Base-by-base conservation (phyloP, 2,113 vertebrate genomes). In the Spheniscus mendiculus region DNA sequence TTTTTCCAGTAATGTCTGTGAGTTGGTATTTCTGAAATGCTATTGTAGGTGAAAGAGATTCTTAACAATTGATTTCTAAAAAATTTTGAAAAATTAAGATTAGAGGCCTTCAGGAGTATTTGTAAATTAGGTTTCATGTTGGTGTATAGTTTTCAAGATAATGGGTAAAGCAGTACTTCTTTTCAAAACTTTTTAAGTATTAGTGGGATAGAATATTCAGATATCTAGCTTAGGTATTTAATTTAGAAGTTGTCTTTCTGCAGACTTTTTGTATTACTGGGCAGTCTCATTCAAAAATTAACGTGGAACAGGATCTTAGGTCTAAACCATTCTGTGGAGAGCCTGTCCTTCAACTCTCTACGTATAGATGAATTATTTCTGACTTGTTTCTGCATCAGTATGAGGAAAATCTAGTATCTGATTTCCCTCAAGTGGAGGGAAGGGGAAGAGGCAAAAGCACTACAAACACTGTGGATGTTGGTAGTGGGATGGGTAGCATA, bases 391-490 rank as follows among this genome's bases (percentile, higher is more conserved):
- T 83, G 27, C 12, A 30, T 49, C 50, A 13, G 11, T 32, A 2
- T 38, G 42, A 44, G 21, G 65, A 67, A 74, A 66, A 66, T 36
- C 26, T n/a, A 32, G 25, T 59, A 22, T 61, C 50, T 22, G 17
- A 19, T 87, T 93, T 5, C 50, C 5, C 15, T 71, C 26, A 44
- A 15, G 13, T 12, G 26, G 25, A 67, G 3, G 19, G 15, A 67
- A n/a, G 30, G n/a, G 29, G 25, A 83, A 61, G 85, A 74, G 23
- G 5, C 21, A 16, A 44, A 87, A 82, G 11, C 55, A 49, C 30
- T 30, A 12, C 0, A 3, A 42, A 9, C 9, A 5, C 22, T 3
- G 0, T 77, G 40, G 42, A 2, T 81, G 1, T 22, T 56, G 47
- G 12, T 79, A 12, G 47, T 53, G 55, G 58, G 38, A 40, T 26